Evolutionary conservation across 2,113 vertebrate genomes (phyloP).

Genomic region (Sialia sialis): DNA sequence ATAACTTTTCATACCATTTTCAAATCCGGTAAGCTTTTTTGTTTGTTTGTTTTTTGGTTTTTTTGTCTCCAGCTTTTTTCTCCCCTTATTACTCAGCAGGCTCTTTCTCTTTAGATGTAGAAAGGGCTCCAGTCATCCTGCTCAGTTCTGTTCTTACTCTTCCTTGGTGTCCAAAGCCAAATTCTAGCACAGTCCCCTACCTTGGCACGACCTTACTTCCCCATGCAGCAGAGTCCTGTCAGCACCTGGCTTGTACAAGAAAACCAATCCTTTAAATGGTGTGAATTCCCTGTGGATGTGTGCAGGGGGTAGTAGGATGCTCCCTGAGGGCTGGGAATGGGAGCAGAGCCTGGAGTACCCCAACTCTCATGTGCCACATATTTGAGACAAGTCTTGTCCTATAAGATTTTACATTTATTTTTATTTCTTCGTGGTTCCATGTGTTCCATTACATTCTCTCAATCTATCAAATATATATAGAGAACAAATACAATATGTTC

Average conservation of each 20-base stretch:
- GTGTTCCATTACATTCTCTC: neutral
- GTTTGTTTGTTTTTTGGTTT: too few species aligned
- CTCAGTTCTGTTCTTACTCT: neutral
- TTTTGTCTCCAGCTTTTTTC: rapidly evolving
- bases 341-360: neutral
- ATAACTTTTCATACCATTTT: neutral
- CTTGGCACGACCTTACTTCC: neutral
- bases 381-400: neutral
- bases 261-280: neutral
- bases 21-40: neutral
- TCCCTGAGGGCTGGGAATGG: neutral
- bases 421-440: neutral
- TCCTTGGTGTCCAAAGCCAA: neutral
- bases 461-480: neutral
- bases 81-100: neutral
- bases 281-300: neutral
- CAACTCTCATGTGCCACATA: neutral
- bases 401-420: neutral
- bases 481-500: neutral
- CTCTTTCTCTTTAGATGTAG: neutral
- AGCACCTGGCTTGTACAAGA: neutral
- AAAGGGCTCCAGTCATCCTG: neutral
- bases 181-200: neutral
- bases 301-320: neutral
- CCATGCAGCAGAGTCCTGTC: rapidly evolving